Evolutionary conservation across 2,113 vertebrate species (phyloP).

Genomic region (Microtus montanus): DNA sequence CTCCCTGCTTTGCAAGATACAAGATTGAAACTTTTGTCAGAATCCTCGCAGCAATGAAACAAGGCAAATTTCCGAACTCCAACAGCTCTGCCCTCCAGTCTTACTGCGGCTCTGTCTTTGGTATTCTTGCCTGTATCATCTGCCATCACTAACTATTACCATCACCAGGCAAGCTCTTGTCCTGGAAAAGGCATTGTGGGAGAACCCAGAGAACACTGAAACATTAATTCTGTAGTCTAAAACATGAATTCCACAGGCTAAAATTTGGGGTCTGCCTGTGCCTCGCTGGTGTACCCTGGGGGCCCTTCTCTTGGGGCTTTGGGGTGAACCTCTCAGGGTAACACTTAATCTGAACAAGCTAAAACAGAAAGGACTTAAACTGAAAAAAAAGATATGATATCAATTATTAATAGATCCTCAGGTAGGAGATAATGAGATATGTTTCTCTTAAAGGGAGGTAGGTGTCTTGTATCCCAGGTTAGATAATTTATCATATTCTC

Average conservation of each 20-base stretch:
- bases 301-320: neutral
- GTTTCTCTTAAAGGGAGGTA: neutral
- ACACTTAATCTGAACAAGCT: neutral
- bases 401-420: accelerated
- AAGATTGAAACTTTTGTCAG: neutral
- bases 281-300: accelerated
- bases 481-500: neutral
- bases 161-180: accelerated
- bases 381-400: neutral
- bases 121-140: accelerated
- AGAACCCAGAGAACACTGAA: accelerated
- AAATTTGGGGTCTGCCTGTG: neutral
- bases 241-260: neutral
- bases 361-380: neutral
- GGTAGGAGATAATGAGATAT: neutral
- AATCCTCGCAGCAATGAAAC: neutral
- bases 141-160: neutral
- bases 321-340: neutral
- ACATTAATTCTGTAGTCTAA: neutral
- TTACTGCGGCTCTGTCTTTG: accelerated
- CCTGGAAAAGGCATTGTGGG: neutral
- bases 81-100: neutral
- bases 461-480: neutral
- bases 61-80: neutral
- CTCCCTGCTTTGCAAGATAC: neutral